Conservation (phyloP, 2,888 invertebrate species). For the Drosophila subquinaria region DNA sequence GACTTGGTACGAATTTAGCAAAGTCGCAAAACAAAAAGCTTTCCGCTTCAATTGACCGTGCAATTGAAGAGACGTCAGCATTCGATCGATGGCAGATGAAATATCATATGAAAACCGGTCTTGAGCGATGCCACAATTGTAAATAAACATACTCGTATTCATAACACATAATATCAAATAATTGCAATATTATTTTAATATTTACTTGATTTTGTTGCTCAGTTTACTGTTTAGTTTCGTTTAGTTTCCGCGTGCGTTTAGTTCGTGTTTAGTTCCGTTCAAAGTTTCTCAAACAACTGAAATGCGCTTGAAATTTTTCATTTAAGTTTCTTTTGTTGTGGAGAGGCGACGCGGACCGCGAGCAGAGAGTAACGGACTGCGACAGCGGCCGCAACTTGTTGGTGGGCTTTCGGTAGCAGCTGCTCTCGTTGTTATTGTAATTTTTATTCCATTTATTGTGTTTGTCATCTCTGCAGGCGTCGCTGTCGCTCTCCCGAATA, state of each 20-base stretch:
- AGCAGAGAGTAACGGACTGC: constrained; percentile 32
- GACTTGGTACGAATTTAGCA: constrained; percentile 7
- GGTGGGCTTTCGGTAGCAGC: constrained; percentile 18
- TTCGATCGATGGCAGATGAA: not conserved
- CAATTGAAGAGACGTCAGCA: constrained; percentile 8
- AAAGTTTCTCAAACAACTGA: constrained; percentile 76
- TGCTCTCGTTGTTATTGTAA: constrained; percentile 16
- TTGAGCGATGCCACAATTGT: constrained; percentile 1
- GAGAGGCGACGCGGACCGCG: constrained; percentile 18
- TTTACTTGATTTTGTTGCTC: constrained; percentile 37
- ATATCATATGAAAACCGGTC: constrained; percentile 29
- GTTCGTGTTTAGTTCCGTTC: constrained; percentile 53
- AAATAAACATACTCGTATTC: constrained; percentile 1
- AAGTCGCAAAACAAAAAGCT: constrained; percentile 22
- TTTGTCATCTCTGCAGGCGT: constrained; percentile 45
- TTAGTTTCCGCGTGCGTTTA: constrained; percentile 47
- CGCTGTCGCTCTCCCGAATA: constrained; percentile 32
- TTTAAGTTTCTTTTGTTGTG: constrained; percentile 31
- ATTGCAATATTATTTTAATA: constrained; percentile 26
- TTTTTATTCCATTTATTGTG: constrained; percentile 38
- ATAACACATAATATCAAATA: constrained; percentile 12
- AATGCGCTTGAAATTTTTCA: constrained; percentile 50
- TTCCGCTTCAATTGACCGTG: constrained; percentile 11
- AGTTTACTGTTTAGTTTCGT: constrained; percentile 30
- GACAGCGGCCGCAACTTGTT: constrained; percentile 50